Evolutionary conservation across 2,113 vertebrate genomes (phyloP).

Genomic region (Ciconia boyciana): DNA sequence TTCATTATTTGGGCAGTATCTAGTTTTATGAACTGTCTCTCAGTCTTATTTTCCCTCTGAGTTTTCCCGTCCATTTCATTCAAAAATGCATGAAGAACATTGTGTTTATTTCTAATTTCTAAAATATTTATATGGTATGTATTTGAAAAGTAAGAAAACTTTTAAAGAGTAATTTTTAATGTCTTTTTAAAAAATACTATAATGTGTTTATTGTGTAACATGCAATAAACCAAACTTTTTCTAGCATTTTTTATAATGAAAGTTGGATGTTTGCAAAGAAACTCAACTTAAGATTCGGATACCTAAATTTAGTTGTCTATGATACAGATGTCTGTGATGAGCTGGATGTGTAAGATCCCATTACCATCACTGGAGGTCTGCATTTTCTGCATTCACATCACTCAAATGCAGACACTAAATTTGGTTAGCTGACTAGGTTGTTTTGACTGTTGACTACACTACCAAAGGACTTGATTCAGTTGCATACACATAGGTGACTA

Average conservation of each 20-base stretch:
- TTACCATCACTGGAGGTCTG: background rate
- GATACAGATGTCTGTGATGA: background rate
- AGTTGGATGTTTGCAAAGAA: background rate
- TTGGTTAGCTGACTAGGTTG: background rate
- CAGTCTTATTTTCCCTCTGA: background rate
- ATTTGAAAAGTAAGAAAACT: background rate
- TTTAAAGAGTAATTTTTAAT: background rate
- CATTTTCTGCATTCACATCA: background rate
- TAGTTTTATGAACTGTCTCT: background rate
- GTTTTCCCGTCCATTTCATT: background rate
- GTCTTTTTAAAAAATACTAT: background rate
- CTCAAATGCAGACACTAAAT: background rate
- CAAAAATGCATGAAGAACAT: background rate
- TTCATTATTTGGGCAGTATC: background rate
- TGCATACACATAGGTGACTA: background rate
- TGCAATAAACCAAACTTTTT: background rate
- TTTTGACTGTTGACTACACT: background rate
- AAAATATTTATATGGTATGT: background rate
- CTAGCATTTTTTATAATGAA: background rate
- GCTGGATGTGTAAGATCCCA: background rate
- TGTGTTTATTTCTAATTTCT: background rate
- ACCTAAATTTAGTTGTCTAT: background rate
- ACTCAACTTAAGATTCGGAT: background rate
- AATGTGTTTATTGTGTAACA: background rate
- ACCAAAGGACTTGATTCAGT: background rate